Evolutionary conservation across 2,797 vertebrate species (phyloP), one percentile per base, ranked within the genome.

Genomic region (Rhyacichthys aspro): DNA sequence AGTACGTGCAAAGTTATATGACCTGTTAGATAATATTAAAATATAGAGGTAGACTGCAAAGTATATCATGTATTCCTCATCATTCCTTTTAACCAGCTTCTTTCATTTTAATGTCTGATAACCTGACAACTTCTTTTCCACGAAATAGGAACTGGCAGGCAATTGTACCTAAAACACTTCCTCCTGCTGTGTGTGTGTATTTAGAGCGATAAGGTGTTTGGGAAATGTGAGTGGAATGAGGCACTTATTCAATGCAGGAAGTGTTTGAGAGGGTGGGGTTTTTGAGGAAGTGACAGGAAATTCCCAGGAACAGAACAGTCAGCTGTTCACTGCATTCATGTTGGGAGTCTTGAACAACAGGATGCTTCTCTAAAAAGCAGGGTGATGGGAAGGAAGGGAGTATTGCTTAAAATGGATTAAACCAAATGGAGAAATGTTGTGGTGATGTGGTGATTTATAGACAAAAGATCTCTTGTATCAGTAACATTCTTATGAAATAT

Each of bases 261-360:
- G 85, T 90, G 86, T 81, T 84, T 49, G 3, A 10, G 9, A 49
- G 47, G 47, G 47, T 49, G 47, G 47, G 15, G 47, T 17, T 32
- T 16, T 15, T 77, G 55, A 43, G 48, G 44, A 69, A 72, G 67
- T 50, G 42, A 68, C 79, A 86, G 83, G 82, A 90, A 90, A 87
- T 77, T 83, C 84, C 80, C 86, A 85, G 78, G 63, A 72, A 70
- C 70, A 43, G 67, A 87, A 79, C 79, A 67, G 74, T 88, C 81
- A 81, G 83, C 72, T 52, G 83, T 86, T 82, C 12, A 12, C 46
- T 1, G 68, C 64, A 72, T 86, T 87, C 74, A 72, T 65, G 69
- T 43, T n/a, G 67, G 70, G 77, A 81, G 67, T 71, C 48, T 76
- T 3, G 11, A 68, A 64, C 19, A 72, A 82, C 81, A 78, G 74